phyloP scores from a whole-genome alignment of 1,140 invertebrate species.

The Drosophila mojavensis region DNA sequence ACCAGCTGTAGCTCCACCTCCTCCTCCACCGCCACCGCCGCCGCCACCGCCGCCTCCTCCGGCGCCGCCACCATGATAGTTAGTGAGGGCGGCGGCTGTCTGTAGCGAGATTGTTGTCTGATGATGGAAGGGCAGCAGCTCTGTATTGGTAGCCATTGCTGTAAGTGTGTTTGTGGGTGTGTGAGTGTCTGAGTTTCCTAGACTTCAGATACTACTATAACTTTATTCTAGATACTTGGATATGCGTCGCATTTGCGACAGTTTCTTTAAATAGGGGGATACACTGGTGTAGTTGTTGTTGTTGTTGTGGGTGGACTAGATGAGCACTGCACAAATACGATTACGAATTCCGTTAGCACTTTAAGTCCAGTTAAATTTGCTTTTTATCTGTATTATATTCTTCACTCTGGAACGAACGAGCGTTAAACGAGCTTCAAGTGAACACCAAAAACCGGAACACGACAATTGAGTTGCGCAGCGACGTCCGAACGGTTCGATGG shows the following conservation, averaged over 20 bases:
- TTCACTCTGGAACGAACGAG: slow-evolving; percentile 24
- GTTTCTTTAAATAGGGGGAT: slow-evolving; percentile 3
- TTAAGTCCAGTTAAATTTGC: slow-evolving; percentile 3
- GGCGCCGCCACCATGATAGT: slow-evolving; percentile 73
- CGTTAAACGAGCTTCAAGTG: slow-evolving; percentile 18
- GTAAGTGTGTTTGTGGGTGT: neutral
- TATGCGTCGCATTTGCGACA: slow-evolving; percentile 53
- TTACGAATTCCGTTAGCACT: slow-evolving; percentile 1
- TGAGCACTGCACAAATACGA: slow-evolving; percentile 13
- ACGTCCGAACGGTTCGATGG: slow-evolving; percentile 44
- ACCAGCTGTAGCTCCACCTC: slow-evolving; percentile 35
- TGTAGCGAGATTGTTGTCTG: slow-evolving; percentile 80
- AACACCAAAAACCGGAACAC: slow-evolving; percentile 19
- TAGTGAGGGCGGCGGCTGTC: slow-evolving; percentile 73
- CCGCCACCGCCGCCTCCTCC: slow-evolving; percentile 34
- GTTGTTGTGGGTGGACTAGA: slow-evolving; percentile 9
- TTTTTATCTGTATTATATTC: slow-evolving; percentile 20
- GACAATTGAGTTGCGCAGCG: slow-evolving; percentile 21
- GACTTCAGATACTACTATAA: neutral
- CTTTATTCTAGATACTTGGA: slow-evolving; percentile 22
- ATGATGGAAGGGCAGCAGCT: slow-evolving; percentile 80
- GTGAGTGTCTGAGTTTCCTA: neutral
- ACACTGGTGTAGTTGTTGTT: neutral
- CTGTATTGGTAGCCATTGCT: slow-evolving; percentile 81
- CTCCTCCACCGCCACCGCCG: slow-evolving; percentile 41